phyloP scores from a whole-genome alignment of 2,113 vertebrate genomes.

The Paratilapia polleni region DNA sequence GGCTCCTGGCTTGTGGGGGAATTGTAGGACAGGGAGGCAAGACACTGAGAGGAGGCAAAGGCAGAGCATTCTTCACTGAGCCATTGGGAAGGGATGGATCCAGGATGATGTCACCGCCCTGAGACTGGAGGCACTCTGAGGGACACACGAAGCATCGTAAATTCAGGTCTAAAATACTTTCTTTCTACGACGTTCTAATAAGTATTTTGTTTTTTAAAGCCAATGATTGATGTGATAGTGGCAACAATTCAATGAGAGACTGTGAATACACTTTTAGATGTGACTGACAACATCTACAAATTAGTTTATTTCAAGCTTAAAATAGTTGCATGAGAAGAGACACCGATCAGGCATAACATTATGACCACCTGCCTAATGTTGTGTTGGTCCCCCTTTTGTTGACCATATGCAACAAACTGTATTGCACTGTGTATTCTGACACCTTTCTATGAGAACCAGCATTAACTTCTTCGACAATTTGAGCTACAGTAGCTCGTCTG shows the following conservation, averaged over 20 bases:
- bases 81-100: constrained; percentile 70
- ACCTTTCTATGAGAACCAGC: too few relatives aligned
- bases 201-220: background rate
- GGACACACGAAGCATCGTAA: background rate
- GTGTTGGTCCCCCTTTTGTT: too few relatives aligned
- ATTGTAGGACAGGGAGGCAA: constrained; percentile 81
- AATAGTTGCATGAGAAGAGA: too few relatives aligned
- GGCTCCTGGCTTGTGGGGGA: constrained; percentile 80
- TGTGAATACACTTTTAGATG: background rate
- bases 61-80: constrained; percentile 54
- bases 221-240: background rate
- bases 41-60: constrained; percentile 72
- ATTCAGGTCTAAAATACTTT: rapidly evolving
- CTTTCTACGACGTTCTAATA: background rate
- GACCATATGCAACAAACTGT: too few relatives aligned
- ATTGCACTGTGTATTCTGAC: too few relatives aligned
- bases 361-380: too few relatives aligned
- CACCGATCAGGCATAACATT: too few relatives aligned
- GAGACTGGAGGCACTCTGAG: constrained; percentile 79
- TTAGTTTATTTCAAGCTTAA: background rate
- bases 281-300: background rate
- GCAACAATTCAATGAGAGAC: background rate
- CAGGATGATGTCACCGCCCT: constrained; percentile 64
- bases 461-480: too few relatives aligned
- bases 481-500: too few relatives aligned